Conservation (phyloP, 2,797 vertebrate genomes). For the Acrossocheilus fasciatus region DNA sequence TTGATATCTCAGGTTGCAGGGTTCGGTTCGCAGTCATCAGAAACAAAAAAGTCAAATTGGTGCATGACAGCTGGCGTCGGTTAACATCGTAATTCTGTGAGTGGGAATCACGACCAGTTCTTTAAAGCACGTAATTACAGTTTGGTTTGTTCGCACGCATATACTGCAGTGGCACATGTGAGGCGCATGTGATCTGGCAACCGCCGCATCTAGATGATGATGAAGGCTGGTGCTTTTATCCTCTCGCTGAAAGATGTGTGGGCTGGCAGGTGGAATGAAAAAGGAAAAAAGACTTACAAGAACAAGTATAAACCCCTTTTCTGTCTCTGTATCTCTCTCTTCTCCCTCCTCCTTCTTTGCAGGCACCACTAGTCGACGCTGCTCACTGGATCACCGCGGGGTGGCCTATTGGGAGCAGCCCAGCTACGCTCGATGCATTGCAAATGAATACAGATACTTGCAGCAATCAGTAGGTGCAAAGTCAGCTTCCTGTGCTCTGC, state of each 20-base stretch:
- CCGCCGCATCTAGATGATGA: conserved; percentile 26
- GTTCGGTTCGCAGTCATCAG: not conserved
- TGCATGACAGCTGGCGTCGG: conserved; percentile 9
- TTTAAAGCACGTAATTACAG: conserved; percentile 19
- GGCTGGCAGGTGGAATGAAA: conserved; percentile 52
- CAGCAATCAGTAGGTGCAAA: conserved; percentile 99
- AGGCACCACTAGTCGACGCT: conserved; percentile 99
- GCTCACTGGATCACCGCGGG: conserved; percentile 97
- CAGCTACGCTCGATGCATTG: conserved; percentile 99
- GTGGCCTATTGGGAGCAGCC: conserved; percentile 99
- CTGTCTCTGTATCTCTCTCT: conserved; percentile 17
- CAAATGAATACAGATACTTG: conserved; percentile 99
- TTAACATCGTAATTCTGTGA: conserved; percentile 3
- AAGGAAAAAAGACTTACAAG: conserved; percentile 29
- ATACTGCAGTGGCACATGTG: conserved; percentile 52
- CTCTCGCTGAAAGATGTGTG: conserved; percentile 57
- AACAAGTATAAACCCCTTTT: conserved; percentile 41
- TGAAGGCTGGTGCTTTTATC: conserved; percentile 13
- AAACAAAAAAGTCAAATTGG: conserved; percentile 15
- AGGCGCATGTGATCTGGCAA: conserved; percentile 48
- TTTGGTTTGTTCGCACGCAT: not conserved
- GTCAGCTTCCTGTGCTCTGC: conserved; percentile 88
- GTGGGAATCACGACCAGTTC: conserved; percentile 5
- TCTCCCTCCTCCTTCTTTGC: conserved; percentile 72
- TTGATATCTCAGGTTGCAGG: conserved; percentile 40